Evolutionary conservation across 1,140 invertebrate genomes (phyloP), one percentile per base, ranked within the genome.

Genomic region (Contarinia nasturtii): DNA sequence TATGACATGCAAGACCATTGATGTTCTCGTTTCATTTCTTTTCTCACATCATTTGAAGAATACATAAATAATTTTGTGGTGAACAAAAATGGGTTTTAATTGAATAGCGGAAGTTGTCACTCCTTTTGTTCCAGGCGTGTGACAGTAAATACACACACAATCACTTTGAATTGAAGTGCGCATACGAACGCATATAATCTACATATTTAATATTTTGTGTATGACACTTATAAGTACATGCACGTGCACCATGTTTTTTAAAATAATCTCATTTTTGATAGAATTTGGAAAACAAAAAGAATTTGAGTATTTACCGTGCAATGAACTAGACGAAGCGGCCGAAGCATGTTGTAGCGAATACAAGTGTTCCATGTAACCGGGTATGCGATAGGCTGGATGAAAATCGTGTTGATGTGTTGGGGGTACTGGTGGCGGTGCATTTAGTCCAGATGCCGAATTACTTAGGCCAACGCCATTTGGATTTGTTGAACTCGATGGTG

Each of bases 351-450:
- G 75, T 27, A 80, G 63, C 14, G 76, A 73, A 59, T 79, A 78
- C 19, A 79, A 66, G 55, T 77, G 75, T 63, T 79, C 76, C 72
- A 79, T 75, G 60, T 79, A 79, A 48, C 75, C 73, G 21, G 74
- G 74, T 54, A 79, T 68, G 52, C 76, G 66, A 59, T 78, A 79
- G 15, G 75, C 72, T 37, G 73, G 70, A 58, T 73, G 75, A 50
- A 74, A 66, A 48, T 73, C 71, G 47, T 58, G 61, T 45, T 54
- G 51, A 20, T 58, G 58, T 2, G 44, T 41, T 44, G 22, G 11
- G 7, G 54, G 49, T 18, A 55, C 58, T 3, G 45, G 45, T 37
- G 40, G 20, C 36, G 27, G 46, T 48, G 27, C 44, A 27, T 44
- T 34, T 2, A 44, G 5, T 33, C 37, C 42, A 43, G 15, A 15